Conservation (phyloP, 2,797 vertebrate genomes). For the Chiroxiphia lanceolata region DNA sequence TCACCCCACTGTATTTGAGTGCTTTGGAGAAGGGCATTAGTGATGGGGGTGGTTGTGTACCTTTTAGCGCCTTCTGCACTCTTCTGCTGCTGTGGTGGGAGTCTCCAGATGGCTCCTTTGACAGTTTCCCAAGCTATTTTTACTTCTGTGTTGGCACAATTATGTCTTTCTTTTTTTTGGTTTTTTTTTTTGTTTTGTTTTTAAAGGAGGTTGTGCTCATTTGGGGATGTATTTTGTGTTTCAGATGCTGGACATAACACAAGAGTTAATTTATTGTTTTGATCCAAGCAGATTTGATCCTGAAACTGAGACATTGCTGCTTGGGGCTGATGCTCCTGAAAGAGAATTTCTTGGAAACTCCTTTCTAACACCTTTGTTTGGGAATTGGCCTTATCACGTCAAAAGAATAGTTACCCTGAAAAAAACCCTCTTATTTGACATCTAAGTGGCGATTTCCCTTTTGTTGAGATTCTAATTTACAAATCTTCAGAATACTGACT, state of each 20-base stretch:
- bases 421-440: background rate
- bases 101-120: slow-evolving; percentile 58
- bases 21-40: background rate
- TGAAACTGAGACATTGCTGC: background rate
- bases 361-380: background rate
- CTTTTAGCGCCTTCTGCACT: background rate
- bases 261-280: background rate
- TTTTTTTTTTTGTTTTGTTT: too few relatives aligned
- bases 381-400: background rate
- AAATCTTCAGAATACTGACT: accelerated
- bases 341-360: background rate
- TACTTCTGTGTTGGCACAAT: background rate
- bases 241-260: background rate
- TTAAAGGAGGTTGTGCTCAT: background rate
- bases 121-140: slow-evolving; percentile 28
- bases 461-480: background rate
- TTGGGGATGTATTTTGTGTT: background rate
- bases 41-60: background rate
- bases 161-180: background rate
- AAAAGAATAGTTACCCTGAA: background rate
- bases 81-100: background rate
- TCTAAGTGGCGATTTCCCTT: background rate
- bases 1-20: accelerated
- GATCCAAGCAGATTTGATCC: background rate
- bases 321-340: background rate